A percentile compares a stretch with the other conserved stretches of the same genome.
phyloP scores from a whole-genome alignment of 2,113 vertebrate species.

The Etheostoma cragini region DNA sequence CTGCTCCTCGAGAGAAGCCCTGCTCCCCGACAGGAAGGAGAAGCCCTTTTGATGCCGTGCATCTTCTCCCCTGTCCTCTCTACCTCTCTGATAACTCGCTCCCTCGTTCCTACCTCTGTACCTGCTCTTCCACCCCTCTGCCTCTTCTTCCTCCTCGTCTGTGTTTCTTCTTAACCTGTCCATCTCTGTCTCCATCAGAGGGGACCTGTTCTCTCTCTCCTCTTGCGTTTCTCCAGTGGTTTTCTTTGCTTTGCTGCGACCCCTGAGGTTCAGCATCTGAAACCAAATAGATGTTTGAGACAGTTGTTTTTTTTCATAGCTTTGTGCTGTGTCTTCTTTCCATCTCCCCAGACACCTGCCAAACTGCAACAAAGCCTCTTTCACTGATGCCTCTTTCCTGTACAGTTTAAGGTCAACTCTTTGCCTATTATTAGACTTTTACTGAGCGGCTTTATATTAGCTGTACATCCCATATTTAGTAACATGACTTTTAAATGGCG shows the following conservation, averaged over 20 bases:
- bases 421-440: slow-evolving; percentile 75
- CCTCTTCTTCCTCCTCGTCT: slow-evolving; percentile 53
- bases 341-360: slow-evolving; percentile 77
- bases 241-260: slow-evolving; percentile 80
- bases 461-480: slow-evolving; percentile 76
- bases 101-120: slow-evolving; percentile 46
- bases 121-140: slow-evolving; percentile 40
- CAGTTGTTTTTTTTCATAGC: background rate
- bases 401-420: slow-evolving; percentile 55
- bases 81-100: slow-evolving; percentile 26
- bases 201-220: slow-evolving; percentile 65
- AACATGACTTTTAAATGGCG: slow-evolving; percentile 52
- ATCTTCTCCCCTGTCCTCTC: slow-evolving; percentile 39
- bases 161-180: slow-evolving; percentile 58
- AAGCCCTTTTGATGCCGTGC: slow-evolving; percentile 47
- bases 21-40: slow-evolving; percentile 37
- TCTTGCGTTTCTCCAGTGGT: slow-evolving; percentile 53
- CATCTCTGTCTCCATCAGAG: slow-evolving; percentile 73
- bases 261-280: slow-evolving; percentile 82
- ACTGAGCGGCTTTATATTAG: slow-evolving; percentile 50
- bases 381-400: slow-evolving; percentile 70
- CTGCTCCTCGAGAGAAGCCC: slow-evolving; percentile 45
- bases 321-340: slow-evolving; percentile 57
- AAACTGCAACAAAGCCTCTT: slow-evolving; percentile 75
- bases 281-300: slow-evolving; percentile 70